phyloP scores from a whole-genome alignment of 2,113 vertebrate species.

The Pituophis catenifer region DNA sequence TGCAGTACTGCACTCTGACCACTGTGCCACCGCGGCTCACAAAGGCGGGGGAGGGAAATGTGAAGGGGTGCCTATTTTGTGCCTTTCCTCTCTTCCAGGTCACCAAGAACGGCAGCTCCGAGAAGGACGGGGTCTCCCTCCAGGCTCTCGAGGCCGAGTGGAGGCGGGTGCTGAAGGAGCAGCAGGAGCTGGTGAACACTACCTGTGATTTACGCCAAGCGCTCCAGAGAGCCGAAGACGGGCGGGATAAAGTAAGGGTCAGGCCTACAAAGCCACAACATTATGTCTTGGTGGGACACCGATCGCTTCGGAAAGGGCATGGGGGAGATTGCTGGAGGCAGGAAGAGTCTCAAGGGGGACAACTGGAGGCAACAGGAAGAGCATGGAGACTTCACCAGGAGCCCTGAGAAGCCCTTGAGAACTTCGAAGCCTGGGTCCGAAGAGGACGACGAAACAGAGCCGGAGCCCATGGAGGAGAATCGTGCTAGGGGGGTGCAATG shows the following conservation, averaged over 20 bases:
- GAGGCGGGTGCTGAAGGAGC: slow-evolving; percentile 61
- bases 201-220: slow-evolving; percentile 78
- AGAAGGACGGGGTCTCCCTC: slow-evolving; percentile 56
- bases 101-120: slow-evolving; percentile 57
- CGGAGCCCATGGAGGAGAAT: too few species aligned
- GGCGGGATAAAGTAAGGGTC: slow-evolving; percentile 69
- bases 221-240: slow-evolving; percentile 73
- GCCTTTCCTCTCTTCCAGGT: slow-evolving; percentile 40
- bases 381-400: too few species aligned
- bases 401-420: too few species aligned
- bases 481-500: too few species aligned
- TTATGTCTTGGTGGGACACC: not conserved
- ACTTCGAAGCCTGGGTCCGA: too few species aligned
- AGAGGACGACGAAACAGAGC: too few species aligned
- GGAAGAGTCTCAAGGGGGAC: not conserved
- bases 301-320: not conserved
- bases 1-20: too few species aligned
- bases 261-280: not conserved
- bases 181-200: slow-evolving; percentile 71
- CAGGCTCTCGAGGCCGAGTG: slow-evolving; percentile 70
- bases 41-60: too few species aligned
- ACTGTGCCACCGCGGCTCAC: too few species aligned
- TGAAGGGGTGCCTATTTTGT: not conserved
- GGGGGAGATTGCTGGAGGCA: not conserved
- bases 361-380: too few species aligned